Evolutionary conservation across 2,797 vertebrate species (phyloP).

Genomic region (Mycteria americana): DNA sequence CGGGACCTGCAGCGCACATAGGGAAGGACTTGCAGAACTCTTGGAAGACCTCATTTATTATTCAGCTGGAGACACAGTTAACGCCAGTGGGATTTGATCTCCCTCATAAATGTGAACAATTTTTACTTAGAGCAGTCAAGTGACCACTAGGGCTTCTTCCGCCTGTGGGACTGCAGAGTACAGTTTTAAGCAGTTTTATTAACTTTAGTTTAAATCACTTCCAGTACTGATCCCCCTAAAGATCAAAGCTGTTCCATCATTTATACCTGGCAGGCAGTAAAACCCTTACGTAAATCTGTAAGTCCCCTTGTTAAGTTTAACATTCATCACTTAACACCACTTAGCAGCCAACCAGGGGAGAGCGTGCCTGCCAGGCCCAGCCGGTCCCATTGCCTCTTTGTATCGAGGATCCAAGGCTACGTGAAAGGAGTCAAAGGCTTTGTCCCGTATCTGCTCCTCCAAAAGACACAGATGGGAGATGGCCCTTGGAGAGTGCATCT

Average conservation of each 20-base stretch:
- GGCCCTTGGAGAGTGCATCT: neutral
- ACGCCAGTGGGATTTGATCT: constrained; percentile 10
- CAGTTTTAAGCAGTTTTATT: constrained; percentile 62
- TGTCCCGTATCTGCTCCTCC: neutral
- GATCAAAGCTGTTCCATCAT: constrained; percentile 67
- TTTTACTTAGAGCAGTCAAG: constrained; percentile 62
- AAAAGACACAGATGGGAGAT: neutral
- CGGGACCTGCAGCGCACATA: neutral
- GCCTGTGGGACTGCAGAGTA: constrained; percentile 43
- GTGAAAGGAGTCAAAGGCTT: neutral
- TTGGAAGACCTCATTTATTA: constrained; percentile 47
- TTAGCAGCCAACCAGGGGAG: constrained; percentile 38
- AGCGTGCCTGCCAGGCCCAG: neutral
- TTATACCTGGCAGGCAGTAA: constrained; percentile 68
- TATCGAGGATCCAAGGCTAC: neutral
- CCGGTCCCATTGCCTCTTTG: neutral
- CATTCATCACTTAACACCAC: constrained; percentile 67
- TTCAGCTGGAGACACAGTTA: constrained; percentile 48
- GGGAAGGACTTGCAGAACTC: constrained; percentile 19
- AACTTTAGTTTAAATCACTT: constrained; percentile 68
- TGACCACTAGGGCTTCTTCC: constrained; percentile 50
- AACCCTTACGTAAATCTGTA: constrained; percentile 67
- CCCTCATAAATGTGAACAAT: constrained; percentile 60
- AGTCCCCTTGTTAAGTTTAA: constrained; percentile 67
- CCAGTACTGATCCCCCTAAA: constrained; percentile 49